Evolutionary conservation across 2,113 vertebrate species (phyloP).

Genomic region (Zeus faber): DNA sequence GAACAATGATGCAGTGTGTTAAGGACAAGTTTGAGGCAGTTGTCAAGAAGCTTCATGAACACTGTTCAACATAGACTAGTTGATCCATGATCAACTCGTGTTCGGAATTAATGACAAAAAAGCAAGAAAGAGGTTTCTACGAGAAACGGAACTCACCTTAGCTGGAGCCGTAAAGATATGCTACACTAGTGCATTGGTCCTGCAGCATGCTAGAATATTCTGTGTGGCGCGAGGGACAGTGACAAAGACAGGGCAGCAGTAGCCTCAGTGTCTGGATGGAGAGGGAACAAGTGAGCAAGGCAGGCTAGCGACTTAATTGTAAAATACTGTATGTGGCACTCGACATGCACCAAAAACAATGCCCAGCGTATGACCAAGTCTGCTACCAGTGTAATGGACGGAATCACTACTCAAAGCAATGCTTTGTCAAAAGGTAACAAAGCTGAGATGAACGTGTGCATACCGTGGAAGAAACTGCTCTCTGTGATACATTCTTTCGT

Average conservation of each 20-base stretch:
- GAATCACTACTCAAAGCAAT: neutral
- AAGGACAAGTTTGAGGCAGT: neutral
- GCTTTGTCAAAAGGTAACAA: neutral
- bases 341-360: constrained; percentile 1
- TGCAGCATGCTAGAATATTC: neutral
- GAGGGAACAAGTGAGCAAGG: neutral
- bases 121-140: too few species aligned
- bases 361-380: neutral
- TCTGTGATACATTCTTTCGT: neutral
- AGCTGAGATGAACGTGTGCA: neutral
- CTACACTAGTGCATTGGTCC: neutral
- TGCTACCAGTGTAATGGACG: neutral
- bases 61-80: neutral
- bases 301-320: neutral
- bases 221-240: neutral
- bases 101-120: too few species aligned
- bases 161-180: neutral
- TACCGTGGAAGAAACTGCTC: neutral
- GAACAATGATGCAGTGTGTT: neutral
- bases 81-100: neutral
- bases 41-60: neutral
- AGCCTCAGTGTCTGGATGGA: neutral
- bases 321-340: neutral
- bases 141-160: neutral
- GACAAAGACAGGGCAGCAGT: too few species aligned